A percentile compares a stretch with the other conserved stretches of the same genome.
These are phyloP conservation scores for Drosophila orena DNA, from an alignment of 1,140 invertebrate genomes.

Conservation along the genomic window DNA sequence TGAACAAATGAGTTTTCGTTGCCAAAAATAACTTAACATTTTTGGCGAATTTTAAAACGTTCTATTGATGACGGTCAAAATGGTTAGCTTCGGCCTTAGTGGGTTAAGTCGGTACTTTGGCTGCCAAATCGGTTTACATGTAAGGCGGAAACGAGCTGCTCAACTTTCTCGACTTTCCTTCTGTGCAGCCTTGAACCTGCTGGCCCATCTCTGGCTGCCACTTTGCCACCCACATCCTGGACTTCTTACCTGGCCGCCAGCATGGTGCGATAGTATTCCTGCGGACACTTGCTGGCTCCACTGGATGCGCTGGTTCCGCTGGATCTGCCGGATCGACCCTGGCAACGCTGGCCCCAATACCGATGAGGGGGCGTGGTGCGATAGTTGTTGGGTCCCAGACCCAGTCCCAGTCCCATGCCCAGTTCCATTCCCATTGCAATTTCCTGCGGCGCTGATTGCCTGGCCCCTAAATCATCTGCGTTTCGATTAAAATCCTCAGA, in stretches of 20 bases:
- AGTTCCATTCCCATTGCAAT: slow-evolving; percentile 45
- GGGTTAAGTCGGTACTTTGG: slow-evolving; percentile 21
- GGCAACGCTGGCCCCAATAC: slow-evolving; percentile 66
- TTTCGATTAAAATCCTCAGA: slow-evolving; percentile 79
- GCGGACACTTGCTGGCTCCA: slow-evolving; percentile 56
- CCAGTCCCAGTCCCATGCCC: slow-evolving; percentile 21
- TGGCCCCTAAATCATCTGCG: slow-evolving; percentile 69
- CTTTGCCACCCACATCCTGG: slow-evolving; percentile 53
- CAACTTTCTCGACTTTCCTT: slow-evolving; percentile 58
- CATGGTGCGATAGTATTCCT: slow-evolving; percentile 74
- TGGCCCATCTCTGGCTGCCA: slow-evolving; percentile 1
- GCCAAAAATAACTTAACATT: too few species aligned
- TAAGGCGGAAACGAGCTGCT: slow-evolving; percentile 44
- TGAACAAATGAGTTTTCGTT: too few species aligned
- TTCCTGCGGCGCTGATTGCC: slow-evolving; percentile 76
- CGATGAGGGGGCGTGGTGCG: slow-evolving; percentile 57
- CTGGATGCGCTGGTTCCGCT: slow-evolving; percentile 31
- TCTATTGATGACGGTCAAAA: too few species aligned
- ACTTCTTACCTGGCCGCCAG: slow-evolving; percentile 69
- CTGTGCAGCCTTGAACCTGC: slow-evolving; percentile 36
- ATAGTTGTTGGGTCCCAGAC: slow-evolving; percentile 18
- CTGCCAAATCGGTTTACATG: slow-evolving; percentile 56
- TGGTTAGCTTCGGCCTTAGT: not conserved
- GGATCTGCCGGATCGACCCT: slow-evolving; percentile 28
- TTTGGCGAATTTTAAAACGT: too few species aligned